Conservation (phyloP, 2,113 vertebrate species). For the Callorhinus ursinus region DNA sequence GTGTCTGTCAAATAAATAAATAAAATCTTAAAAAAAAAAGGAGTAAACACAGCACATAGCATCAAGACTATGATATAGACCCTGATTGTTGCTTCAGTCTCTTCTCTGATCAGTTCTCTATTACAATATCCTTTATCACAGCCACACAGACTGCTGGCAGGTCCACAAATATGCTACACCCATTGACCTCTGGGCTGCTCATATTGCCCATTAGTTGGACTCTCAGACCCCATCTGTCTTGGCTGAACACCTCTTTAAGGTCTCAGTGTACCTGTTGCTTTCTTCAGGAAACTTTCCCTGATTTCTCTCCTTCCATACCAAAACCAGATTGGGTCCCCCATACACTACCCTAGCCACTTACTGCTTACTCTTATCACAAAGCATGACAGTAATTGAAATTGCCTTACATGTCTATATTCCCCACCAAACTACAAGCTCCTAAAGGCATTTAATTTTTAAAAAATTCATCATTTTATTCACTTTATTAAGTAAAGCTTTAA, state of each 20-base stretch:
- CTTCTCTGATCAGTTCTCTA: background rate
- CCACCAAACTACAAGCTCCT: background rate
- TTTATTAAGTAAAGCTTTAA: slow-evolving; percentile 42
- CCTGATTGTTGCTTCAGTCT: background rate
- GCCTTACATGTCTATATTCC: background rate
- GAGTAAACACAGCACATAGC: background rate
- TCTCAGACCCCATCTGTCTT: background rate
- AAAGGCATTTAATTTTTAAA: slow-evolving; percentile 23
- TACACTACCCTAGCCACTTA: background rate
- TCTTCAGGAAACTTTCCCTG: background rate
- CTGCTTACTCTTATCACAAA: background rate
- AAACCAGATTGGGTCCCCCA: background rate
- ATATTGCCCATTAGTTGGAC: background rate
- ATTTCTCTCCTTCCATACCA: background rate
- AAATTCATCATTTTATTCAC: background rate
- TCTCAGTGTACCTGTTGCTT: background rate
- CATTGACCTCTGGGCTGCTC: background rate
- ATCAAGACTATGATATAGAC: background rate
- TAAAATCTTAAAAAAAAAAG: background rate
- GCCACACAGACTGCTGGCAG: background rate
- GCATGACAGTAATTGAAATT: background rate
- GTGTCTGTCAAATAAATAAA: no score
- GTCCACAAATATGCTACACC: background rate
- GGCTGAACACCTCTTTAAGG: background rate
- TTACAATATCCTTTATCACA: background rate